These are phyloP conservation scores for Nemoura dubitans DNA, from an alignment of 2,888 invertebrate genomes.

Conservation along the genomic window DNA sequence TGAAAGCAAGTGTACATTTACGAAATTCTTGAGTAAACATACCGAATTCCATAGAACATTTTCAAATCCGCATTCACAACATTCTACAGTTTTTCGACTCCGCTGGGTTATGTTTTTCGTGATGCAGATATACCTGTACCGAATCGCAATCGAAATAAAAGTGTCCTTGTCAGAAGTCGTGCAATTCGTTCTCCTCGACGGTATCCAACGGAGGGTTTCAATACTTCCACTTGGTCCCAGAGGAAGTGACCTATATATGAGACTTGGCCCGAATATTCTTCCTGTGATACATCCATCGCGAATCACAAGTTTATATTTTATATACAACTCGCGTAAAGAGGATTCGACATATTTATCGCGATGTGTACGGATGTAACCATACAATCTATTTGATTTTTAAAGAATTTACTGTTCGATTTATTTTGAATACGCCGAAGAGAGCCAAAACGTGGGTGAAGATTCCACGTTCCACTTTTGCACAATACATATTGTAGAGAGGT, in stretches of 20 bases:
- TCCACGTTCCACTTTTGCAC: background rate
- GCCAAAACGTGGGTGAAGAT: background rate
- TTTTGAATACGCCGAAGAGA: background rate
- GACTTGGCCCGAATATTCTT: background rate
- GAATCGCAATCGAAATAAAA: background rate
- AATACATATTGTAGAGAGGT: background rate
- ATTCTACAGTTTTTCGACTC: too few species aligned
- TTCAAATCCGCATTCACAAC: too few species aligned
- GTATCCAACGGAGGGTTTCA: background rate
- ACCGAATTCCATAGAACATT: too few species aligned
- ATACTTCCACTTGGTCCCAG: background rate
- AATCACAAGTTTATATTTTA: background rate
- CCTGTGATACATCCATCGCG: background rate
- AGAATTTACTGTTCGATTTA: background rate
- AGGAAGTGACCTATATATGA: slow-evolving; percentile 10
- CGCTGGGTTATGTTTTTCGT: too few species aligned
- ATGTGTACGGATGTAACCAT: background rate
- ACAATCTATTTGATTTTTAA: background rate
- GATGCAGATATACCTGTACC: too few species aligned
- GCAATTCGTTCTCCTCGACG: background rate
- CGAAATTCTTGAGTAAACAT: too few species aligned
- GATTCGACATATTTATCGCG: background rate
- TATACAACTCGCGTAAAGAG: background rate
- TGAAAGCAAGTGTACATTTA: too few species aligned
- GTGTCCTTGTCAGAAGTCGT: background rate